Percentiles rank a stretch among this genome's conserved stretches.
Conservation (phyloP, 2,113 vertebrate species). For the Halcyon senegalensis region DNA sequence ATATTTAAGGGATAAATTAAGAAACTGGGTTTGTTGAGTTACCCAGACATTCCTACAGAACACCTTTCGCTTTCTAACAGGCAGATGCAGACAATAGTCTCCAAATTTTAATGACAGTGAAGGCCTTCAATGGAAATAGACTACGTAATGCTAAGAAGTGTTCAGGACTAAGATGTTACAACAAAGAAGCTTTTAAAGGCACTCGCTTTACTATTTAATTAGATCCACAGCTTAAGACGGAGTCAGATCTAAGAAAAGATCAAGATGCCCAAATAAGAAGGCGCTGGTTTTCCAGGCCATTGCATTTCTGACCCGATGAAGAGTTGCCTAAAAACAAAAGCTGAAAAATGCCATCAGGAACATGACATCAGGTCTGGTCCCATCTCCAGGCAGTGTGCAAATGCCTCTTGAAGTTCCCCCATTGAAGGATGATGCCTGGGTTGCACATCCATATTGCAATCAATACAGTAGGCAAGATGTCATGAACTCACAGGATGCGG, state of each 20-base stretch:
- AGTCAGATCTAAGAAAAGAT: not conserved
- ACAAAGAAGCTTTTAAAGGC: not conserved
- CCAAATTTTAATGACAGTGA: not conserved
- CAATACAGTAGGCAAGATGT: accelerated
- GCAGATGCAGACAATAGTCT: not conserved
- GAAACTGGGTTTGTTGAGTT: not conserved
- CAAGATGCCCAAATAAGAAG: not conserved
- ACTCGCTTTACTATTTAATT: not conserved
- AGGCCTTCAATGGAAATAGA: not conserved
- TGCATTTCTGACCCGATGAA: not conserved
- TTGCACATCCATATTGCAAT: accelerated
- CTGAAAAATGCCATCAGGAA: not conserved
- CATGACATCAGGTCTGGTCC: accelerated
- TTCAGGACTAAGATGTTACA: not conserved
- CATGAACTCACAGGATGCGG: accelerated
- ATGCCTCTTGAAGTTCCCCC: not conserved
- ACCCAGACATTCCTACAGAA: not conserved
- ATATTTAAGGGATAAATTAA: not conserved
- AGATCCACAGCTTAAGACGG: not conserved
- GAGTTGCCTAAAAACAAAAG: not conserved
- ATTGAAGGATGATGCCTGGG: not conserved
- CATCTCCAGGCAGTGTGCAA: not conserved
- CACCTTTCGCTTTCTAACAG: not conserved
- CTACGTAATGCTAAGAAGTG: not conserved
- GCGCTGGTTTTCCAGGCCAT: not conserved